Base-by-base conservation (phyloP, 2,113 vertebrate species). In the Eurypyga helias region DNA sequence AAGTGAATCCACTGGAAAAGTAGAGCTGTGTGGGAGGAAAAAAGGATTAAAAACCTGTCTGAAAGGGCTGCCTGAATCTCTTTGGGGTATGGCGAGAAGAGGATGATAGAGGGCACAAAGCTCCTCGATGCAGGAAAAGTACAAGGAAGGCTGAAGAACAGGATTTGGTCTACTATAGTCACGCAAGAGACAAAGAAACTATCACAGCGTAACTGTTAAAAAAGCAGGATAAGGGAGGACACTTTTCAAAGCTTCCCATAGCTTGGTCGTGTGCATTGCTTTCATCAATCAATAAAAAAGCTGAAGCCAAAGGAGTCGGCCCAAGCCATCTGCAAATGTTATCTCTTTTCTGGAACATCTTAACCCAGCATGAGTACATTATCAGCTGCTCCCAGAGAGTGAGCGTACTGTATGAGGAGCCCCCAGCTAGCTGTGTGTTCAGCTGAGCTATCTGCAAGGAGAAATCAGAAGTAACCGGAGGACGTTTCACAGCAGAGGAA, bases 261-360 rank as follows among this genome's bases (percentile, higher is more conserved):
- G 75, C 85, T 93, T 71, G 49, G 57, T 93, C 9, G 4, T 91
- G 64, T 57, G 91, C 61, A 48, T 82, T 83, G 85, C 61, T 95
- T 90, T 96, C 58, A 80, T 70, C 89, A 95, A 76, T 78, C 91
- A 86, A 28, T 83, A 91, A 70, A 96, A 89, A 43, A 64, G 38
- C 48, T 88, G 41, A 81, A 95, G 84, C 78, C 91, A 97, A 92
- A 90, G 94, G 33, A 92, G 80, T 77, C 36, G 1, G 86, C 89
- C 89, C 79, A 95, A 94, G 38, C 89, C 95, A 96, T 93, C 94
- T 96, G 96, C 87, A 93, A 93, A 97, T 93, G 81, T 92, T 96
- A 93, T 90, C 93, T 96, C 76, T 95, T 83, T 78, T 93, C 79
- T 97, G 94, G 95, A 96, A 97, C 96, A 95, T 83, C 82, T 96